Percentiles rank a stretch among this genome's conserved stretches.
These are phyloP conservation scores for Drosophila parabipectinata DNA, from an alignment of 1,140 invertebrate species.

Conservation along the genomic window DNA sequence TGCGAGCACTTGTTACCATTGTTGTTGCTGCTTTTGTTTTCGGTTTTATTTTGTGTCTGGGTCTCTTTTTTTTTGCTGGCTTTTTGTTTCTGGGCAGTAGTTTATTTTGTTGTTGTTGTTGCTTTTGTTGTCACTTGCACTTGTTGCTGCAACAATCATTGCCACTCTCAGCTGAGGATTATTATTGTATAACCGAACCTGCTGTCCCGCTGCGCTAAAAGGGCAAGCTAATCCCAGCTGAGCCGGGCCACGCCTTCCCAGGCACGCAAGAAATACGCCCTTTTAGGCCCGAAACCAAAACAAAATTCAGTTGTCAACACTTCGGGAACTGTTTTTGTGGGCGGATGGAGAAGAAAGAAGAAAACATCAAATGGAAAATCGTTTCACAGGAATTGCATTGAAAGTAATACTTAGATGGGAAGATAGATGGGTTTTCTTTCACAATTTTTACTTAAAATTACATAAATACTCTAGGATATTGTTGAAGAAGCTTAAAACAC, in stretches of 20 bases:
- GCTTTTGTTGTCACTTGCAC: slow-evolving; percentile 65
- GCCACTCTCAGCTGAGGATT: slow-evolving; percentile 7
- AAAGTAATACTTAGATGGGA: not conserved
- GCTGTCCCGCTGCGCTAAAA: slow-evolving; percentile 20
- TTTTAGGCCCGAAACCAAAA: slow-evolving; percentile 4
- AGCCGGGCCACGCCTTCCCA: slow-evolving; percentile 29
- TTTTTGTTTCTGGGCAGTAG: slow-evolving; percentile 21
- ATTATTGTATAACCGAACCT: slow-evolving; percentile 57
- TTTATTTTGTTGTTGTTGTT: slow-evolving; percentile 6
- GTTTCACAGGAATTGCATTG: slow-evolving; percentile 10
- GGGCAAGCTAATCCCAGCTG: slow-evolving; percentile 20
- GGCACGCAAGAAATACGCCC: slow-evolving; percentile 9
- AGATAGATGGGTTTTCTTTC: not conserved
- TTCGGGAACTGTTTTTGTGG: slow-evolving; percentile 21
- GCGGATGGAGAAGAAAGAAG: slow-evolving; percentile 3
- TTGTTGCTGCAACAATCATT: slow-evolving; percentile 48
- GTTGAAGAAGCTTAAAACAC: not conserved
- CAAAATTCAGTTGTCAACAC: slow-evolving; percentile 12
- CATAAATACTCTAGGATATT: too few species aligned
- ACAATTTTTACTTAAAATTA: not conserved
- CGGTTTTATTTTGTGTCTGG: slow-evolving; percentile 22
- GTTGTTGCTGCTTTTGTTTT: slow-evolving; percentile 27
- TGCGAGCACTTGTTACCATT: slow-evolving; percentile 70
- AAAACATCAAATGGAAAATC: slow-evolving; percentile 4
- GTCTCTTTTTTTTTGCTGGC: slow-evolving; percentile 2